Percentiles rank a stretch among this genome's conserved stretches.
Evolutionary conservation across 64 coral and sea anemone species (phyloP).

Genomic region (Montipora capricornis): DNA sequence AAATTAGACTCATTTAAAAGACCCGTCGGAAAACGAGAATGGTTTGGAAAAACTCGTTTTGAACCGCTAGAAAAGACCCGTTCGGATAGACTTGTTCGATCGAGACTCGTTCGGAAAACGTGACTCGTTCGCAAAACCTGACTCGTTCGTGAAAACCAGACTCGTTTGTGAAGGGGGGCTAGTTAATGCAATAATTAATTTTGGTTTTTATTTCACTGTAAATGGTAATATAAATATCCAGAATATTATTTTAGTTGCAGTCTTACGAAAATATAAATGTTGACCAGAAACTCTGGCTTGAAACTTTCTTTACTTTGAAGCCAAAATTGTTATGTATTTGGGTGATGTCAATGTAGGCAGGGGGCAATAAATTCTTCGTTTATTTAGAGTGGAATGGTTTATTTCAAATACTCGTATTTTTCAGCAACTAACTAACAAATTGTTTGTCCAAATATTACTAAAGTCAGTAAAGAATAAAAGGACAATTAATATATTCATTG

Average conservation of each 20-base stretch:
- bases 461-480: no score
- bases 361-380: not conserved
- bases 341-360: not conserved
- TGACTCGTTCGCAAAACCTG: no score
- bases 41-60: not conserved
- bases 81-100: not conserved
- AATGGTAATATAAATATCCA: not conserved
- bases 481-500: no score
- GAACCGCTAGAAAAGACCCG: not conserved
- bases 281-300: no score
- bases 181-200: no score
- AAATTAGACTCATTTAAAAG: not conserved
- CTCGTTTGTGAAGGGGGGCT: no score
- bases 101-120: not conserved
- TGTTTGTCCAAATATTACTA: no score
- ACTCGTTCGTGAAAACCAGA: no score
- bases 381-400: not conserved
- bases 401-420: not conserved
- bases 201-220: not conserved
- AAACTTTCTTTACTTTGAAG: no score
- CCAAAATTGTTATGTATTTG: not conserved
- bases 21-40: not conserved
- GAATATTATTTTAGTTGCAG: not conserved
- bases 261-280: not conserved
- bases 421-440: not conserved